phyloP scores from a whole-genome alignment of 2,113 vertebrate species.

The Pholis gunnellus region DNA sequence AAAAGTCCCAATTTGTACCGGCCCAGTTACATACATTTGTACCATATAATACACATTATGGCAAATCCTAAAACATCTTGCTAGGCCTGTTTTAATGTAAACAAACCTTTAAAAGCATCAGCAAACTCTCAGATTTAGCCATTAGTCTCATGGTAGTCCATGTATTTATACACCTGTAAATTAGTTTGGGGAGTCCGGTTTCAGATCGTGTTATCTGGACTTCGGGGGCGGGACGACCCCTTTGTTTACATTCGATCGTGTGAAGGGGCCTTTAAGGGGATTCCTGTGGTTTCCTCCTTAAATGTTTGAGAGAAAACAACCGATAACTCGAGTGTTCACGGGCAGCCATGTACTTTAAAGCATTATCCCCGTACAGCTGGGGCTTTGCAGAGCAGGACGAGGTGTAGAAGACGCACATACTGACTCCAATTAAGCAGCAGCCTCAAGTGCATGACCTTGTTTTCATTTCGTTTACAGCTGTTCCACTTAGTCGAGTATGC shows the following conservation, averaged over 20 bases:
- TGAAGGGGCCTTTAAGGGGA: background rate
- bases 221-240: background rate
- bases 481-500: slow-evolving; percentile 16
- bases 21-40: slow-evolving; percentile 3
- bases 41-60: background rate
- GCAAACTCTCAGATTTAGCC: background rate
- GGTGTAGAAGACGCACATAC: background rate
- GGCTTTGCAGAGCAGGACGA: background rate
- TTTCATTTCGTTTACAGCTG: slow-evolving; percentile 51
- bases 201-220: background rate
- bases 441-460: slow-evolving; percentile 36
- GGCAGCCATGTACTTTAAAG: background rate
- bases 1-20: background rate
- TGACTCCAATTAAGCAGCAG: slow-evolving; percentile 44
- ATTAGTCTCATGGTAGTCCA: background rate
- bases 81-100: background rate
- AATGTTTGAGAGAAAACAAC: background rate
- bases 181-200: background rate
- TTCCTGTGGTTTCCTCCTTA: background rate
- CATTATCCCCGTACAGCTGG: background rate
- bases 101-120: background rate
- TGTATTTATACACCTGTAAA: background rate
- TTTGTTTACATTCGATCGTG: background rate
- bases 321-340: background rate
- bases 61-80: background rate